phyloP scores from a whole-genome alignment of 1,140 invertebrate species.

The Polypedilum pembai region DNA sequence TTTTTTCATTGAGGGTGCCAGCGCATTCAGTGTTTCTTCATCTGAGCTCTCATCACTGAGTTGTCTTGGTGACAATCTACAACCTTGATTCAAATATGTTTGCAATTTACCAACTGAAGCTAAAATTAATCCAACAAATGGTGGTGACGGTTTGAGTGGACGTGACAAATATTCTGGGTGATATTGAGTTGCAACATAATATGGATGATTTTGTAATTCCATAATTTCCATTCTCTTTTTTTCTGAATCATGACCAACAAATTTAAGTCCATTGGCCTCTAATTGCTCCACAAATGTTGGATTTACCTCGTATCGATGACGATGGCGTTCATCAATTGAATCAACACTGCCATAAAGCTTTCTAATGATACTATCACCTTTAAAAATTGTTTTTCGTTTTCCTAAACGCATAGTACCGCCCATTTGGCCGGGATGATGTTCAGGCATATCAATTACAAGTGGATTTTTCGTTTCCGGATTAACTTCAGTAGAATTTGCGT shows the following conservation, averaged over 20 bases:
- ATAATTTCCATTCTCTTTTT: slow-evolving; percentile 79
- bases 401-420: slow-evolving; percentile 98
- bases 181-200: slow-evolving; percentile 93
- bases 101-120: slow-evolving; percentile 72
- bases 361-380: slow-evolving; percentile 51
- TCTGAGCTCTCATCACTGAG: slow-evolving; percentile 63
- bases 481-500: slow-evolving; percentile 86
- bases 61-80: slow-evolving; percentile 57
- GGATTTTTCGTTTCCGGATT: slow-evolving; percentile 62
- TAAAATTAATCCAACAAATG: slow-evolving; percentile 89
- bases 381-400: slow-evolving; percentile 78
- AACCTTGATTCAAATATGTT: slow-evolving; percentile 60
- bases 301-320: slow-evolving; percentile 95
- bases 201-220: slow-evolving; percentile 70
- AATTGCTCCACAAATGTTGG: slow-evolving; percentile 71
- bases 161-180: slow-evolving; percentile 96
- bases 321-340: slow-evolving; percentile 88
- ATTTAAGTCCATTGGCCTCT: slow-evolving; percentile 76
- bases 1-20: not conserved
- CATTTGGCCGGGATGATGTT: slow-evolving; percentile 86
- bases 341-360: slow-evolving; percentile 78
- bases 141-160: slow-evolving; percentile 87
- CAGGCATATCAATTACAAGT: slow-evolving; percentile 97
- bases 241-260: slow-evolving; percentile 76
- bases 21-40: slow-evolving; percentile 36